Base-by-base conservation (phyloP, 30 jellyfish, hydroid and myxozoan genomes). In the Pseudorhiza aurosa region DNA sequence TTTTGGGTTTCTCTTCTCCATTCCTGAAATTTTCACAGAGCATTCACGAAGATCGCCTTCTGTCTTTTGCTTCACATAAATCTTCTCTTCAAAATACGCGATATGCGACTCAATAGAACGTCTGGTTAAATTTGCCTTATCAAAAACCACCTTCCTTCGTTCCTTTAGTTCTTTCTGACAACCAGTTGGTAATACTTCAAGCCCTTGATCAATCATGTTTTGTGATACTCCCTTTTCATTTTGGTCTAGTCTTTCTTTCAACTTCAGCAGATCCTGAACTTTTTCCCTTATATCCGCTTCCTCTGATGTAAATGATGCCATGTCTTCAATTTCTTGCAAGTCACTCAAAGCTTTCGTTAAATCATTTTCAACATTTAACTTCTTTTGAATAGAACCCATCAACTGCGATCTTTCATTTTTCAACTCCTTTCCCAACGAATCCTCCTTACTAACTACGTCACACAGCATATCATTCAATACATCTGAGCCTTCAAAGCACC, bases 311-410 rank as follows among this genome's bases (percentile, higher is more conserved):
- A 0, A 8, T 0, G 74, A 72, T 18, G 49, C 29, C 15, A 17
- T 35, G 12, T 56, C 45, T 27, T 53, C 75, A 0, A 53, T 10
- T 24, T 57, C 51, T 45, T 72, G 46, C 29, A 72, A 46, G 14
- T 30, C 68, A 8, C 42, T 30, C 29, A 53, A 51, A 1, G 72
- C 75, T 30, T 40, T 27, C 14, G 25, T 63, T 21, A 72, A 11
- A 53, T 72, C 86, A 17, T 51, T 22, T 53, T 72, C 86, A 21
- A 72, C 17, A 26, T 8, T n/a, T 51, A 4, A 12, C 26, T 72
- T 72, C 8, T 75, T 44, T 36, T 51, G 47, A 8, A 0, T 29
- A 30, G 49, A 39, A 28, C 37, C 18, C 26, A 14, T 9, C 25
- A 72, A 4, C 47, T 26, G 9, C 3, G 46, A 51, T 31, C 64